These are phyloP conservation scores for Diachasma alloeum DNA, from an alignment of 1,140 invertebrate genomes.

Conservation along the genomic window DNA sequence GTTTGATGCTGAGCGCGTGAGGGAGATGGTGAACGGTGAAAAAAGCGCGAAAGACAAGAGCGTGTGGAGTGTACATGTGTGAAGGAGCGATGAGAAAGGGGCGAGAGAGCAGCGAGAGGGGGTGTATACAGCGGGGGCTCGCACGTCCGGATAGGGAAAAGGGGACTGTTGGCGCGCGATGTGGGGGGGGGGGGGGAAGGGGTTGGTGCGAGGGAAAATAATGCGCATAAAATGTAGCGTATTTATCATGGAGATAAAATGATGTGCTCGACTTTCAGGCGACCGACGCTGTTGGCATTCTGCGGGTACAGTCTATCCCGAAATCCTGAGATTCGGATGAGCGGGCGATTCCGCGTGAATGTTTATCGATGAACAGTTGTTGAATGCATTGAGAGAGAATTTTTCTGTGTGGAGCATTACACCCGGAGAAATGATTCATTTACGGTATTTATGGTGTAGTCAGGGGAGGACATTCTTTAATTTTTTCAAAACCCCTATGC, in stretches of 20 bases:
- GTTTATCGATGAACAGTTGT: too few species aligned
- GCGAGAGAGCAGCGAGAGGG: slow-evolving; percentile 25
- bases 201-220: slow-evolving; percentile 47
- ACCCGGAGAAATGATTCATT: too few species aligned
- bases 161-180: neutral
- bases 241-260: slow-evolving; percentile 66
- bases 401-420: too few species aligned
- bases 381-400: too few species aligned
- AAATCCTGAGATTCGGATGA: slow-evolving; percentile 23
- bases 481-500: too few species aligned
- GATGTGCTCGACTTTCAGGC: slow-evolving; percentile 60
- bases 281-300: slow-evolving; percentile 47
- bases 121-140: slow-evolving; percentile 54
- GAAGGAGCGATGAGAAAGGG: slow-evolving; percentile 8
- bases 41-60: slow-evolving; percentile 22
- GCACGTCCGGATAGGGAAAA: neutral
- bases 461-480: too few species aligned
- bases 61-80: slow-evolving; percentile 25
- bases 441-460: too few species aligned
- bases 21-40: neutral
- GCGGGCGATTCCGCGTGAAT: neutral
- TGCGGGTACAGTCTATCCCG: slow-evolving; percentile 34
- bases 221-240: slow-evolving; percentile 65
- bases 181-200: too few species aligned
- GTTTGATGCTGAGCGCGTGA: neutral